Evolutionary conservation across 2,888 invertebrate genomes (phyloP).

Genomic region (Leptinotarsa tumamoca): DNA sequence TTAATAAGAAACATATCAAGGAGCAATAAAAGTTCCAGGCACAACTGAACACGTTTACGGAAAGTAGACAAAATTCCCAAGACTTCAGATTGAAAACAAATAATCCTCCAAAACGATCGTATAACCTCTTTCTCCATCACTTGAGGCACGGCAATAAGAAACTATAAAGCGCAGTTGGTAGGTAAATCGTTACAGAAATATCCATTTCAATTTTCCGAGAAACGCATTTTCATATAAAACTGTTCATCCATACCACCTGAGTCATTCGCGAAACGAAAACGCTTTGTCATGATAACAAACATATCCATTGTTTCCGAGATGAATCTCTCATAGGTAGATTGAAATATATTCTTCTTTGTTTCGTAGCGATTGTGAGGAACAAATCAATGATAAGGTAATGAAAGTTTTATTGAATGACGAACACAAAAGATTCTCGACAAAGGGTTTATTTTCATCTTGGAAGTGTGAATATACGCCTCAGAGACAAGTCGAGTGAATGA

Average conservation of each 20-base stretch:
- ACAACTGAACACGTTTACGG: too few species aligned
- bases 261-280: constrained; percentile 10
- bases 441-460: constrained; percentile 2
- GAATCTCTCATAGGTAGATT: constrained; percentile 8
- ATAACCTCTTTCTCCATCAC: not conserved
- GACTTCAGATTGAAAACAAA: too few species aligned
- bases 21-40: too few species aligned
- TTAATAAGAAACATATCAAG: too few species aligned
- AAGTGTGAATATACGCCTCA: not conserved
- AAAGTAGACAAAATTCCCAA: too few species aligned
- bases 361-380: constrained; percentile 8
- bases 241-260: constrained; percentile 3
- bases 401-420: constrained; percentile 4
- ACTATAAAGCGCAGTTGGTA: not conserved
- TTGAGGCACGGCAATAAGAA: not conserved
- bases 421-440: not conserved
- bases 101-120: too few species aligned
- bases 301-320: constrained; percentile 10
- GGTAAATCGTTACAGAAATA: constrained; percentile 1
- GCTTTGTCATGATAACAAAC: constrained; percentile 8
- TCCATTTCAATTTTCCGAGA: not conserved
- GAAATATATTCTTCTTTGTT: constrained; percentile 5
- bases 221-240: not conserved
- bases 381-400: constrained; percentile 7
- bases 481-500: not conserved